phyloP scores from a whole-genome alignment of 2,113 vertebrate genomes.

The Cavia porcellus region DNA sequence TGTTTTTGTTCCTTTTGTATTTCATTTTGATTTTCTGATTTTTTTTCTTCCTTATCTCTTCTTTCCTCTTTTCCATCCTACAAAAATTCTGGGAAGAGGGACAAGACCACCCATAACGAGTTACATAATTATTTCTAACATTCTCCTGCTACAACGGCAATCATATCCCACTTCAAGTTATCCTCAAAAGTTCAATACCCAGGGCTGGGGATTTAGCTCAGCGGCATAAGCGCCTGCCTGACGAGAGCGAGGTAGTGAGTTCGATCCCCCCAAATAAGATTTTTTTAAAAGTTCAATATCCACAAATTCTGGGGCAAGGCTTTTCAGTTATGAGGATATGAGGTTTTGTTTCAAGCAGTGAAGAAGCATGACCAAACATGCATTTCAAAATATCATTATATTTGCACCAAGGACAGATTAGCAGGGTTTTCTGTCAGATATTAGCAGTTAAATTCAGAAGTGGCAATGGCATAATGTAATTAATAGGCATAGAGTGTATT shows the following conservation, averaged over 20 bases:
- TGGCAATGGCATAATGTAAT: not conserved
- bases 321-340: not conserved
- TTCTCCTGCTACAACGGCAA: not conserved
- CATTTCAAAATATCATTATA: not conserved
- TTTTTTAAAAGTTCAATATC: not conserved
- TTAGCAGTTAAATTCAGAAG: not conserved
- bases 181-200: not conserved
- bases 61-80: not conserved
- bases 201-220: too few species aligned
- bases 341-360: constrained; percentile 16
- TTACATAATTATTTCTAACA: not conserved
- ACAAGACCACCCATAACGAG: not conserved
- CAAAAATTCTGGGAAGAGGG: not conserved
- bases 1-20: not conserved
- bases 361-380: not conserved
- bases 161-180: not conserved
- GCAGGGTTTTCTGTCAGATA: not conserved
- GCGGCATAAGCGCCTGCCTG: too few species aligned
- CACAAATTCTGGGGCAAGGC: not conserved
- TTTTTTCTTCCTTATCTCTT: not conserved
- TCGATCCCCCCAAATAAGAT: too few species aligned
- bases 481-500: not conserved
- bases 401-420: not conserved
- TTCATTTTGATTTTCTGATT: not conserved
- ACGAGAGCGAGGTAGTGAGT: too few species aligned